Conservation (phyloP, 2,888 invertebrate genomes). For the Globia sparganii region DNA sequence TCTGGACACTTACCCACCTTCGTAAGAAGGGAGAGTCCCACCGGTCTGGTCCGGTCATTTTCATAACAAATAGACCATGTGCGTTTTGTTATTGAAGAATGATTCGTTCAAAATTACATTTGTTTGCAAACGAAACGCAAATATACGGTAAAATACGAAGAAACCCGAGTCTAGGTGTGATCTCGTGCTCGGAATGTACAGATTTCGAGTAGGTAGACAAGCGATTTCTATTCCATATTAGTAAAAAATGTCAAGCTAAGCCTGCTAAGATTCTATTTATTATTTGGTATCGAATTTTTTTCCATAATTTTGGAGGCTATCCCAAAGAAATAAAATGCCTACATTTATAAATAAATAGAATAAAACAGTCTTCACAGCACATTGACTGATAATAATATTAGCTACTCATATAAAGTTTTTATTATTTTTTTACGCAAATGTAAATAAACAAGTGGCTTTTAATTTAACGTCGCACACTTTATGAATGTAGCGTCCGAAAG, state of each 20-base stretch:
- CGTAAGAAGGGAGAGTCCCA: too few relatives aligned
- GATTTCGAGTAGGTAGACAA: too few relatives aligned
- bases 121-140: too few relatives aligned
- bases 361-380: not conserved
- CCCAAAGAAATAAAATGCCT: not conserved
- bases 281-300: not conserved
- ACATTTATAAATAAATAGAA: not conserved
- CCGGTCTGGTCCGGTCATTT: too few relatives aligned
- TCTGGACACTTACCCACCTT: too few relatives aligned
- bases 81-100: not conserved
- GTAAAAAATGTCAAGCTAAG: too few relatives aligned
- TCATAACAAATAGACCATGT: not conserved
- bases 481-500: constrained; percentile 8
- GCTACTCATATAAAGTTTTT: not conserved
- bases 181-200: too few relatives aligned
- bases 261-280: not conserved
- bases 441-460: not conserved
- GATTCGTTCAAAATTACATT: too few relatives aligned
- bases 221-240: too few relatives aligned
- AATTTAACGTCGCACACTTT: not conserved
- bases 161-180: too few relatives aligned
- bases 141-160: too few relatives aligned
- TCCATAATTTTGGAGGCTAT: not conserved
- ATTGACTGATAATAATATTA: not conserved
- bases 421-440: not conserved